A percentile compares a stretch with the other conserved stretches of the same genome.
These are phyloP conservation scores for Aphelenchoides avenae DNA, from an alignment of 1,140 invertebrate species.

Conservation along the genomic window DNA sequence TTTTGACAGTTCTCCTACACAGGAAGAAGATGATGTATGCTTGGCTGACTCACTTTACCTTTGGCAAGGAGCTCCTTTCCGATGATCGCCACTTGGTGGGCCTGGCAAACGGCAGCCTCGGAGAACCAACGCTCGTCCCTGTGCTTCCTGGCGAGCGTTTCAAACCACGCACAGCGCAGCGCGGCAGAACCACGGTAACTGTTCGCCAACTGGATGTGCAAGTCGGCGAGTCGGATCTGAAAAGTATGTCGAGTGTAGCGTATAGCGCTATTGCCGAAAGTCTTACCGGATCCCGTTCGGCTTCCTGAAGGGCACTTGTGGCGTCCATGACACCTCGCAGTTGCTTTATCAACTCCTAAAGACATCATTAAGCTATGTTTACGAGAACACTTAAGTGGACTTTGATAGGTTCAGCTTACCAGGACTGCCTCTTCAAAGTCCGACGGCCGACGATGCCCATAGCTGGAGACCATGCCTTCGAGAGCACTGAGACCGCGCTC, in stretches of 20 bases:
- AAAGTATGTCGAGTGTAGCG: slow-evolving; percentile 19
- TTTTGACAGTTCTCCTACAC: background rate
- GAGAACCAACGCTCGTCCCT: slow-evolving; percentile 73
- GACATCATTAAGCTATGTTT: background rate
- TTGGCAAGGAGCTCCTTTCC: slow-evolving; percentile 50
- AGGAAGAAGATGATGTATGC: background rate
- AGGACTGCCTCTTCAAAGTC: slow-evolving; percentile 46
- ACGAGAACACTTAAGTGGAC: background rate
- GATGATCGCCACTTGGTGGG: slow-evolving; percentile 56
- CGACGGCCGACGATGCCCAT: slow-evolving; percentile 14
- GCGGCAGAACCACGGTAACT: slow-evolving; percentile 89
- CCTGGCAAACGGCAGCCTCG: slow-evolving; percentile 65
- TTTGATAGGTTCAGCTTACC: slow-evolving; percentile 16
- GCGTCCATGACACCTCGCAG: slow-evolving; percentile 88
- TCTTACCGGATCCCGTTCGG: slow-evolving; percentile 81
- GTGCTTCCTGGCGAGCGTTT: slow-evolving; percentile 79
- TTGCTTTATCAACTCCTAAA: slow-evolving; percentile 77
- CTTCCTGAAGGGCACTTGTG: slow-evolving; percentile 81
- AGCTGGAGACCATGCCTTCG: slow-evolving; percentile 34
- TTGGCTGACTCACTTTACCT: background rate
- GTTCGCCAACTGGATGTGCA: slow-evolving; percentile 86
- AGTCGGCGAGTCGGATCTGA: slow-evolving; percentile 69
- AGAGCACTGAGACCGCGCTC: slow-evolving; percentile 44
- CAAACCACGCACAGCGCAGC: slow-evolving; percentile 83
- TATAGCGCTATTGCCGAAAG: background rate